Evolutionary conservation across 2,113 vertebrate genomes (phyloP).

Genomic region (Empidonax alnorum): DNA sequence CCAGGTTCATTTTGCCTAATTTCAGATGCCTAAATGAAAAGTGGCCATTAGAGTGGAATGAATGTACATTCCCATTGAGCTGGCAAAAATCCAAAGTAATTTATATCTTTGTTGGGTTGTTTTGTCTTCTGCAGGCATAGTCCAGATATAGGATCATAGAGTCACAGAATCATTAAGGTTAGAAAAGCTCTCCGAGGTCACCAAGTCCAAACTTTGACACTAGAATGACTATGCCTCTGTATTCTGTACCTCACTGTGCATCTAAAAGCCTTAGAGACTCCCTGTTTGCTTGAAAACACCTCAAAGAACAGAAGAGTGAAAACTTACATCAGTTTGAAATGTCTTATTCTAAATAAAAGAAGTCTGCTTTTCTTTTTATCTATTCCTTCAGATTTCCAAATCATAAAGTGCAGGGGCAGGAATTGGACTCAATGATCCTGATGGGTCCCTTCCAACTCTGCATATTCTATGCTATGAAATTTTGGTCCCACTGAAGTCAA

Average conservation of each 20-base stretch:
- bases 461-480: background rate
- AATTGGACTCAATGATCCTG: fast-evolving
- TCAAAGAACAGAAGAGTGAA: background rate
- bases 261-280: background rate
- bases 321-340: background rate
- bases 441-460: background rate
- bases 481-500: background rate
- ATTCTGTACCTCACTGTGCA: background rate
- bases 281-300: background rate
- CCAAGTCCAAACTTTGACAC: background rate
- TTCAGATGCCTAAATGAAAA: background rate
- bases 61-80: background rate
- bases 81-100: background rate
- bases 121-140: background rate
- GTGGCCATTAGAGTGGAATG: background rate
- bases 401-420: background rate
- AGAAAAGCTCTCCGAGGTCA: background rate
- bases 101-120: background rate
- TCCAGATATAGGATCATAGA: background rate
- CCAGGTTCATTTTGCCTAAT: background rate
- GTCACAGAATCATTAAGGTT: background rate
- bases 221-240: background rate
- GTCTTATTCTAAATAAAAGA: background rate
- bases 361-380: background rate
- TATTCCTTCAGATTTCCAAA: background rate